Percentiles rank a stretch among this genome's conserved stretches.
Conservation (phyloP, 2,888 invertebrate genomes). For the Ormyrus nitidulus region DNA sequence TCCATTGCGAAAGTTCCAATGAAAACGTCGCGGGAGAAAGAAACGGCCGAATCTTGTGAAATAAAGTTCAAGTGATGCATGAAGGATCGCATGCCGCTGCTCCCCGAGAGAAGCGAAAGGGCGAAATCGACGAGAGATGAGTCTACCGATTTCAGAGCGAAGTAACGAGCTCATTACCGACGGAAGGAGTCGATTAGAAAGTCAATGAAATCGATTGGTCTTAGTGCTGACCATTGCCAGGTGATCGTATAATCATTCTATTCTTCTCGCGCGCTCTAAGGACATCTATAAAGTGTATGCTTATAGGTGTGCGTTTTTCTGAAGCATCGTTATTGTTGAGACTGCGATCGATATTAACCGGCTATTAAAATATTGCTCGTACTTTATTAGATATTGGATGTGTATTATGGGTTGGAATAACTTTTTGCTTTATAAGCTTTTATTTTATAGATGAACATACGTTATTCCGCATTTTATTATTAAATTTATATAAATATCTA, state of each 20-base stretch:
- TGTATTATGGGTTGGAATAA: too few relatives aligned
- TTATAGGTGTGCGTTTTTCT: background rate
- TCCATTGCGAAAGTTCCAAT: constrained; percentile 36
- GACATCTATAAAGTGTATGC: constrained; percentile 14
- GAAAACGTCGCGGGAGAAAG: constrained; percentile 16
- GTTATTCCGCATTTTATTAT: too few relatives aligned
- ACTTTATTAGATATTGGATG: too few relatives aligned
- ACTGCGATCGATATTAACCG: too few relatives aligned
- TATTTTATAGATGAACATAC: too few relatives aligned
- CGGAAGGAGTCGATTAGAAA: constrained; percentile 53
- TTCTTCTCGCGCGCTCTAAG: constrained; percentile 9
- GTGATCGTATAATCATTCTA: constrained; percentile 19
- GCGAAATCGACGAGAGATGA: constrained; percentile 32
- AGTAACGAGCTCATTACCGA: constrained; percentile 27
- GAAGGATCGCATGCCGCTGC: constrained; percentile 6
- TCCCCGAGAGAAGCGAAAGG: constrained; percentile 4
- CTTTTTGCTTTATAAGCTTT: too few relatives aligned
- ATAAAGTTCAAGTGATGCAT: constrained; percentile 35
- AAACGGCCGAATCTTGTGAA: constrained; percentile 28
- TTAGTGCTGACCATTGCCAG: background rate
- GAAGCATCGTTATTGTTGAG: too few relatives aligned
- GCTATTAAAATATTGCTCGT: too few relatives aligned
- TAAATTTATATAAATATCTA: too few relatives aligned
- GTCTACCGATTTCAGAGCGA: constrained; percentile 18
- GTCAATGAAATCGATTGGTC: constrained; percentile 54